Evolutionary conservation across 2,797 vertebrate species (phyloP).

Genomic region (Cheirogaleus major): DNA sequence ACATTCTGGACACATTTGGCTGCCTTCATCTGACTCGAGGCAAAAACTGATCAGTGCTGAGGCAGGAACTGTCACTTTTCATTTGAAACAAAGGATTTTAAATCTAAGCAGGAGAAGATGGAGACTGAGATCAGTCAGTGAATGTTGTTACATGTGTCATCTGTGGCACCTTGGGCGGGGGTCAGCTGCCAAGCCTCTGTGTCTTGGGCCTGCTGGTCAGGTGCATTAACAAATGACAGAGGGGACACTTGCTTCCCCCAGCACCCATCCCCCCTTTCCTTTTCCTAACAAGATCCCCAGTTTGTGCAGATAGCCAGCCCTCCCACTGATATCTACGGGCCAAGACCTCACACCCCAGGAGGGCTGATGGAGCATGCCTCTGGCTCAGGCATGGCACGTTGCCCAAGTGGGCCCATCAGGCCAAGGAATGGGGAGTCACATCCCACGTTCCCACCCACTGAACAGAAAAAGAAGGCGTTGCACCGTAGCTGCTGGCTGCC

Average conservation of each 20-base stretch:
- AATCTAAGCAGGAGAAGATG: background rate
- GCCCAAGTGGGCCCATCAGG: background rate
- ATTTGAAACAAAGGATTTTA: background rate
- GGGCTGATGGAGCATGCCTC: background rate
- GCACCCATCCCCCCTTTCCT: background rate
- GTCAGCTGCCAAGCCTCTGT: no score
- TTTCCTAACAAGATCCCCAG: background rate
- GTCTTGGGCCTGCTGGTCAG: background rate
- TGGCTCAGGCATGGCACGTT: fast-evolving
- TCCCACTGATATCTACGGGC: background rate
- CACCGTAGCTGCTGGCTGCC: background rate
- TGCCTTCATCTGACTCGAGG: background rate
- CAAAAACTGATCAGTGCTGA: background rate
- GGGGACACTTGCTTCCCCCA: background rate
- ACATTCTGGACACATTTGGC: background rate
- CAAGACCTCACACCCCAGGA: background rate
- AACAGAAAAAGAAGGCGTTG: background rate
- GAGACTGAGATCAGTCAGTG: background rate
- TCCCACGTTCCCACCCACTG: no score
- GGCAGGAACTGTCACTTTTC: background rate
- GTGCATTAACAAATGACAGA: background rate
- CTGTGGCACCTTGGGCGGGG: background rate
- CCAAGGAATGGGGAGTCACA: background rate
- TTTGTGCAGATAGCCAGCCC: background rate
- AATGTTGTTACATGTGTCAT: background rate